Base-by-base conservation (phyloP, 2,888 invertebrate genomes). In the Cantharis nigra region DNA sequence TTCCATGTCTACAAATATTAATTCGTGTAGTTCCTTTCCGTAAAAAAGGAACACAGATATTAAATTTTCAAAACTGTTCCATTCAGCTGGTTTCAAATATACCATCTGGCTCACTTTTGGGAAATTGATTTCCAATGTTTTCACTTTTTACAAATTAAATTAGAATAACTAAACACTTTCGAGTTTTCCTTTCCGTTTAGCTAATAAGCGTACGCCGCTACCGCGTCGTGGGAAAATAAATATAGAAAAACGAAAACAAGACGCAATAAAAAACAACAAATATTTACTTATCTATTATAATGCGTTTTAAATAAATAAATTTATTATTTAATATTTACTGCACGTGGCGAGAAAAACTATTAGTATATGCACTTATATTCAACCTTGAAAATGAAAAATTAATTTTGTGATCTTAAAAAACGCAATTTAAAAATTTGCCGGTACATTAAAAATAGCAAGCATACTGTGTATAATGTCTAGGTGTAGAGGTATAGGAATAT, bases 1-100 rank as follows among this genome's bases (percentile, higher is more conserved):
- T 71, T 67, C 49, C 65, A 67, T 67, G n/a, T 67, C 20, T 67
- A 67, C 65, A 67, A 67, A 67, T 67, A 16, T 23, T 20, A 67
- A 23, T 26, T 67, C 13, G 65, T 49, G 49, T 49, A 49, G 49
- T 49, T 49, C 49, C 49, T 49, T 49, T 49, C n/a, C n/a, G n/a
- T n/a, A n/a, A 49, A 49, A 49, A 7, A 49, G n/a, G n/a, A 49
- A n/a, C n/a, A n/a, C 2, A 49, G 49, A 49, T 49, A 49, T 49
- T 49, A 49, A 49, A 49, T 49, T 49, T 49, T 13, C 4, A n/a
- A 33, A 33, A 33, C 10, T 3, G 10, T 30, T 11, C 26, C 7
- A 26, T 26, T 26, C 26, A 26, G 11, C 28, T 28, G 0, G 11
- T 3, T 33, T 13, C 13, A 7, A 49, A 49, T 5, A 7, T 49